Evolutionary conservation across 2,888 invertebrate species (phyloP), one percentile per base, ranked within the genome.

Genomic region (Aplocera efformata): DNA sequence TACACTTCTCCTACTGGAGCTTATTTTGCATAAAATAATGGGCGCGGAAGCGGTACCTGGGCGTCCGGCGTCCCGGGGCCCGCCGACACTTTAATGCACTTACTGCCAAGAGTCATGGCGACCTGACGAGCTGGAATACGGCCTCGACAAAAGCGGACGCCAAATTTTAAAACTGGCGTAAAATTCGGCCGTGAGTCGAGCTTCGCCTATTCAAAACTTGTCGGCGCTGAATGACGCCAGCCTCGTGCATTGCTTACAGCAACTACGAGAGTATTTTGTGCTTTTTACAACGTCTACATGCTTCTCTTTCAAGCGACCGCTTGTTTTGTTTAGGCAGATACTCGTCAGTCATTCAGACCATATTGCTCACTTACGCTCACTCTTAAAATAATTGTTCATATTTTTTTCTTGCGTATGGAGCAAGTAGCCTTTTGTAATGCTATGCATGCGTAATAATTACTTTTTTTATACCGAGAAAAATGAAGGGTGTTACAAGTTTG

Each of bases 11-110:
- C 43, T 57, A 60, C 58, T 62, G 57, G 54, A 59, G 72, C 59
- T 73, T 73, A 70, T 72, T 82, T 77, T 77, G 72, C 79, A 79
- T 80, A 79, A 77, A 79, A 77, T 79, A 80, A 79, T 77, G 67
- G 67, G 41, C 49, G 42, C 60, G 57, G 58, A 63, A 67, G 56
- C 58, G 52, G 59, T 64, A 71, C 68, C 68, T 72, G 66, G 57
- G 50, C 47, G 58, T 54, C 51, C 48, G 20, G 37, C 52, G 53
- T 38, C 42, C 42, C 40, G 52, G 40, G 48, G 62, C 53, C 53
- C 53, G 58, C 58, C 57, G 71, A 75, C 72, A 70, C 64, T 72
- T 73, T 77, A 76, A 77, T 79, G 75, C 76, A 75, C 72, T 77
- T 72, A 72, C 59, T 59, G 60, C 56, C 58, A 66, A 58, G 58